Evolutionary conservation across 2,888 invertebrate genomes (phyloP).

Genomic region (Girardia tigrina): DNA sequence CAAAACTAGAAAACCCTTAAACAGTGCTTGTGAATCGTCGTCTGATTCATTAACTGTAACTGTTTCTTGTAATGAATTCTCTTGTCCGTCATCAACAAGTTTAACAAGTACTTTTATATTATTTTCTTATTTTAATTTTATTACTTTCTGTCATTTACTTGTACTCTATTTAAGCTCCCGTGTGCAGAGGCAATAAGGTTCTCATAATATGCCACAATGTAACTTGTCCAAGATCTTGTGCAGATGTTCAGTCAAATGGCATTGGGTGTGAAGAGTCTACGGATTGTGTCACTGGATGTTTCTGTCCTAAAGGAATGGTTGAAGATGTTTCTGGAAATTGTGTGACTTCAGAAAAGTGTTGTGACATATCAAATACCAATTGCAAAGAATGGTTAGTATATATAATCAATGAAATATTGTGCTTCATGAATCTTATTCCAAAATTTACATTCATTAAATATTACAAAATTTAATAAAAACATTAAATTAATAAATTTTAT

Average conservation of each 20-base stretch:
- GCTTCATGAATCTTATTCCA: too few relatives aligned
- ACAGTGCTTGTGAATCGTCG: not conserved
- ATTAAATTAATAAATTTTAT: too few relatives aligned
- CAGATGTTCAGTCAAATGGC: not conserved
- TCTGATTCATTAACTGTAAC: not conserved
- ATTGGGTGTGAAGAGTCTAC: slow-evolving; percentile 16
- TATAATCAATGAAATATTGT: too few relatives aligned
- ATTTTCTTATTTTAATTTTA: too few relatives aligned
- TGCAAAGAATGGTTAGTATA: not conserved
- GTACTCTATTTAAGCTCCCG: not conserved
- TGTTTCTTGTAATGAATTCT: slow-evolving; percentile 1
- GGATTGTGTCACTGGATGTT: slow-evolving; percentile 28
- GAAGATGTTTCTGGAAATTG: slow-evolving; percentile 57
- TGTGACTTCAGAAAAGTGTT: slow-evolving; percentile 59
- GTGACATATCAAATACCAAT: not conserved
- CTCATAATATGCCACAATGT: not conserved
- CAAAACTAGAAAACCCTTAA: not conserved
- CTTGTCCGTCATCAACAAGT: not conserved
- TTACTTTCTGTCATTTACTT: not conserved
- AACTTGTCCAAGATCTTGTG: slow-evolving; percentile 24
- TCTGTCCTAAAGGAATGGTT: slow-evolving; percentile 53
- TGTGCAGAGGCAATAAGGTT: slow-evolving; percentile 6
- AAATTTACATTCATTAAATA: too few relatives aligned
- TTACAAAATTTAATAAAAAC: too few relatives aligned
- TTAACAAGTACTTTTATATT: too few relatives aligned